Percentiles rank a stretch among this genome's conserved stretches.
phyloP scores from a whole-genome alignment of 2,797 vertebrate genomes.

The Leptoclinus maculatus region DNA sequence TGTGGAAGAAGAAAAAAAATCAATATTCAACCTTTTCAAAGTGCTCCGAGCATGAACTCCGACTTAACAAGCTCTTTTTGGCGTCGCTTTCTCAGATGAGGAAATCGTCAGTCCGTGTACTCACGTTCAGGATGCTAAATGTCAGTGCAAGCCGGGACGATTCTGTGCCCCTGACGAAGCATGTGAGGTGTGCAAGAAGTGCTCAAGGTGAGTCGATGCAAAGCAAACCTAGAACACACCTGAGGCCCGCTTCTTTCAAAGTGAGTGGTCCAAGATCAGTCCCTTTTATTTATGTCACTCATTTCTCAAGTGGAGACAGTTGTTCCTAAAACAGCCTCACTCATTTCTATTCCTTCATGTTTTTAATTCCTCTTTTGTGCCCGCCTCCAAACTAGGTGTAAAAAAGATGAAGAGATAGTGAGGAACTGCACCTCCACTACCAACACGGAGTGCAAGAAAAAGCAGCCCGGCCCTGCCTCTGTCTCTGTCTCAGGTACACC shows the following conservation, averaged over 20 bases:
- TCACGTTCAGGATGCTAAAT: conserved; percentile 62
- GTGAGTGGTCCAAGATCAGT: background rate
- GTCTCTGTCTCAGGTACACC: conserved; percentile 48
- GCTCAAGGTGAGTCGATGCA: conserved; percentile 70
- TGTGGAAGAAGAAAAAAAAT: conserved; percentile 2
- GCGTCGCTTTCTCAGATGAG: conserved; percentile 73
- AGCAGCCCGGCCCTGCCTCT: fast-evolving
- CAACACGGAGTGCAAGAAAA: conserved; percentile 77
- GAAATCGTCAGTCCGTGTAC: conserved; percentile 56
- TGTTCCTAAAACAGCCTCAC: background rate
- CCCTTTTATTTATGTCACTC: background rate
- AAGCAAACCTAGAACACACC: background rate
- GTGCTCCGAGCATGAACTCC: background rate
- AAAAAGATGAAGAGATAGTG: conserved; percentile 61
- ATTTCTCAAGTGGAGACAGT: background rate
- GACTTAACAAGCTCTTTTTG: conserved; percentile 29
- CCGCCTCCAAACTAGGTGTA: conserved; percentile 69
- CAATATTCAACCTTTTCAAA: conserved; percentile 31
- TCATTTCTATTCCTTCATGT: background rate
- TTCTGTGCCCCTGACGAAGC: conserved; percentile 79
- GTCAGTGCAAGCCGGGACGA: conserved; percentile 72
- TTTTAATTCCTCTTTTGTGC: background rate
- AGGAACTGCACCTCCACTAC: conserved; percentile 75
- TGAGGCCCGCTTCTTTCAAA: background rate
- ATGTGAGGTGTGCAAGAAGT: conserved; percentile 84